A percentile compares a stretch with the other conserved stretches of the same genome.
phyloP scores from a whole-genome alignment of 2,113 vertebrate species.

The Pelecanoides urinatrix region DNA sequence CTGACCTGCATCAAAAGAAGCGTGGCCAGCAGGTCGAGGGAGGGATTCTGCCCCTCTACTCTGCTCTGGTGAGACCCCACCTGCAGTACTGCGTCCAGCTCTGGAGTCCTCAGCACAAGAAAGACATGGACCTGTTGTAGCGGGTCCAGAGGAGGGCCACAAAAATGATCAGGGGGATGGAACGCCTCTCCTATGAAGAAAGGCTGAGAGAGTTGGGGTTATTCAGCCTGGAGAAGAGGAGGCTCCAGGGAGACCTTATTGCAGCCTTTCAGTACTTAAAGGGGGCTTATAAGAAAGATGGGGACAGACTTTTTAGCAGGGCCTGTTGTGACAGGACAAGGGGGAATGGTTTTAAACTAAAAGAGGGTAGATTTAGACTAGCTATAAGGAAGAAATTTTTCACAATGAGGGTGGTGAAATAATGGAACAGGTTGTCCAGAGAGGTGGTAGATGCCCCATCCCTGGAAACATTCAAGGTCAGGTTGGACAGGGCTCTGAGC shows the following conservation, averaged over 20 bases:
- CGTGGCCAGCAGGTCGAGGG: neutral
- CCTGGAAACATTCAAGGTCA: neutral
- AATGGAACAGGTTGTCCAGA: neutral
- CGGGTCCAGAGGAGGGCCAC: neutral
- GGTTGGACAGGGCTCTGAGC: neutral
- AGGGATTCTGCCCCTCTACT: neutral
- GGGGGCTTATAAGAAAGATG: neutral
- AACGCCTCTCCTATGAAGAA: neutral
- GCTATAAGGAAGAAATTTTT: neutral
- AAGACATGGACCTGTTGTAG: neutral
- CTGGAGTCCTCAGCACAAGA: neutral
- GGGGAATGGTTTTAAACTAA: neutral
- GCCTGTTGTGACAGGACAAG: neutral
- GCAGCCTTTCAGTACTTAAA: neutral
- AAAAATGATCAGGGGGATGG: neutral
- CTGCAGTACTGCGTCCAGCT: neutral
- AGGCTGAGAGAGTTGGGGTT: neutral
- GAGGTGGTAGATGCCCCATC: too few relatives aligned
- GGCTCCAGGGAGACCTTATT: accelerated
- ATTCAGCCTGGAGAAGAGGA: neutral
- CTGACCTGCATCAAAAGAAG: neutral
- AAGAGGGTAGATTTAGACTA: neutral
- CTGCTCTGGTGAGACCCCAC: neutral
- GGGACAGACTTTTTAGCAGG: neutral
- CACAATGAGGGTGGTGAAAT: neutral